phyloP scores from a whole-genome alignment of 1,140 invertebrate species.

The Protaetia brevitarsis region DNA sequence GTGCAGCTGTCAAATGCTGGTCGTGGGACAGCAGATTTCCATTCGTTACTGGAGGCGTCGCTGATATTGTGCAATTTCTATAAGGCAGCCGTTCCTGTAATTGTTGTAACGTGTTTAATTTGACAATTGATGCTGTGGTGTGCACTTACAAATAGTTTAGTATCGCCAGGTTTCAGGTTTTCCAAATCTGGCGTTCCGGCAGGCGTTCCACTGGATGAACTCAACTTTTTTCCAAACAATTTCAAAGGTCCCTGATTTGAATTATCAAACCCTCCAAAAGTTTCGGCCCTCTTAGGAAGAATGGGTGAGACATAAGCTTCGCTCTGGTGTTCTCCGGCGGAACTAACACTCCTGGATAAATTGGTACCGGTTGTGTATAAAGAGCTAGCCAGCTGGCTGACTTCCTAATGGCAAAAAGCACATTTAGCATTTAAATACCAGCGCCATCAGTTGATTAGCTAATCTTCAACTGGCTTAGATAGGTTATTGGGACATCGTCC shows the following conservation, averaged over 20 bases:
- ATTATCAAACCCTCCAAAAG: constrained; percentile 91
- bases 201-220: constrained; percentile 38
- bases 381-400: constrained; percentile 68
- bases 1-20: constrained; percentile 28
- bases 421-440: too few species aligned
- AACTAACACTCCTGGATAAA: constrained; percentile 84
- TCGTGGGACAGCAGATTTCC: constrained; percentile 33
- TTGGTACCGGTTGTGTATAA: constrained; percentile 69
- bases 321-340: constrained; percentile 85
- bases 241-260: constrained; percentile 50
- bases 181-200: constrained; percentile 45
- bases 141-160: constrained; percentile 45
- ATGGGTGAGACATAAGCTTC: constrained; percentile 77
- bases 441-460: too few species aligned
- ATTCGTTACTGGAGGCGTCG: constrained; percentile 38
- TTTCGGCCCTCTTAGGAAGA: constrained; percentile 86
- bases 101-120: constrained; percentile 23
- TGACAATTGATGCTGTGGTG: too few species aligned
- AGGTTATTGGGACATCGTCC: too few species aligned
- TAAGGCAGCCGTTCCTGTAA: constrained; percentile 53
- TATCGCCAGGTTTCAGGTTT: constrained; percentile 45
- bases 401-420: constrained; percentile 59
- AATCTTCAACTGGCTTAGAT: too few species aligned
- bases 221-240: constrained; percentile 43
- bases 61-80: constrained; percentile 50